A percentile compares a stretch with the other conserved stretches of the same genome.
Evolutionary conservation across 53 echinoderm and acorn worm species (phyloP).

Genomic region (Patiria pectinifera): DNA sequence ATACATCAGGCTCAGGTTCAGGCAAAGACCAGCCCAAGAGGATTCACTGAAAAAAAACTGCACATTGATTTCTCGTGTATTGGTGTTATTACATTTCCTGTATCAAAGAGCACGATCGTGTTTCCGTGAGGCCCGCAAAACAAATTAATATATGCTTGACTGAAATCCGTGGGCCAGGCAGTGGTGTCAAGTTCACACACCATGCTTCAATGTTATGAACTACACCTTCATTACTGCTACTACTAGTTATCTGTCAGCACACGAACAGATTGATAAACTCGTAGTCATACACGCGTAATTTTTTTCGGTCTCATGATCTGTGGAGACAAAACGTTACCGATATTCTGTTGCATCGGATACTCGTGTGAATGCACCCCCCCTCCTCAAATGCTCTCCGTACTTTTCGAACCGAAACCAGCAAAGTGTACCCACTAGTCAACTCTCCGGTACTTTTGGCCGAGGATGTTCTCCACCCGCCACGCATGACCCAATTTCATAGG

Average conservation of each 20-base stretch:
- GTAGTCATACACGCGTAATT: too few relatives aligned
- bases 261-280: too few relatives aligned
- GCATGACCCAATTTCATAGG: constrained; percentile 41
- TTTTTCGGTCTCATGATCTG: background rate
- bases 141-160: constrained; percentile 2
- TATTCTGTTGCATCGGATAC: background rate
- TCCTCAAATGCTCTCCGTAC: background rate
- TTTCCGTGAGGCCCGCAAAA: background rate
- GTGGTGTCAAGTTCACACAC: background rate
- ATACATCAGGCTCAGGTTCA: background rate
- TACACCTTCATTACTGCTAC: too few relatives aligned
- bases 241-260: too few relatives aligned
- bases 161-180: background rate
- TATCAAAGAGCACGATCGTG: constrained; percentile 18
- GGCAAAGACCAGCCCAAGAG: background rate
- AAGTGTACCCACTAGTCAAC: constrained; percentile 8
- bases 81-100: background rate
- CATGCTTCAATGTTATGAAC: too few relatives aligned
- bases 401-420: background rate
- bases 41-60: background rate
- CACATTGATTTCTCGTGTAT: background rate
- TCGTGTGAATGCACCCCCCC: too few relatives aligned
- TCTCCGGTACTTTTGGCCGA: background rate
- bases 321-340: background rate
- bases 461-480: constrained; percentile 13